Conservation (phyloP, 2,113 vertebrate species). For the Bujurquina vittata region DNA sequence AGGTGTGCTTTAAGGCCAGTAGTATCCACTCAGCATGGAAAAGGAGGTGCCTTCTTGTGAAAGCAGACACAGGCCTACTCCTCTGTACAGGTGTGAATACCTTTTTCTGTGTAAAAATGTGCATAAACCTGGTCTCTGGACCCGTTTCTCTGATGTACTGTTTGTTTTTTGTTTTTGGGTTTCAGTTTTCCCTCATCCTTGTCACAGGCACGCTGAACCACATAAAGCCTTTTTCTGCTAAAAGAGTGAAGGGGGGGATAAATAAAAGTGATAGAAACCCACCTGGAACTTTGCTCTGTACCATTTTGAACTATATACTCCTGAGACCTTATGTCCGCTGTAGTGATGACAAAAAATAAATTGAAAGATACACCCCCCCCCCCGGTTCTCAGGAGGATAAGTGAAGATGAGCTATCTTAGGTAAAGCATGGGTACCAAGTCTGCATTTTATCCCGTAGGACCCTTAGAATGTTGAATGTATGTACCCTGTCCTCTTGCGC, state of each 20-base stretch:
- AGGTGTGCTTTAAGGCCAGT: conserved; percentile 71
- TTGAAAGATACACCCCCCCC: no score
- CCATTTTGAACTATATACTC: conserved; percentile 8
- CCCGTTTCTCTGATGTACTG: conserved; percentile 51
- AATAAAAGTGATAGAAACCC: conserved; percentile 6
- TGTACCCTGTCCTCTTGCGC: conserved; percentile 54
- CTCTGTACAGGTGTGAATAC: conserved; percentile 73
- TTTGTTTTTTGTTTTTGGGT: conserved; percentile 54
- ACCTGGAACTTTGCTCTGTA: conserved; percentile 14
- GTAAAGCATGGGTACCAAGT: conserved; percentile 59
- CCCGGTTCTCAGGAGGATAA: neutral
- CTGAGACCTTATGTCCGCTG: no score
- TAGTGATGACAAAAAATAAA: no score
- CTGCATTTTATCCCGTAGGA: conserved; percentile 58
- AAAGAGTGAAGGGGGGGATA: conserved; percentile 38
- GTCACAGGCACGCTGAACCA: conserved; percentile 60
- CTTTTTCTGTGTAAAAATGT: conserved; percentile 42
- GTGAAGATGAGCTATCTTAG: conserved; percentile 36
- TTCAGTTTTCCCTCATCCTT: conserved; percentile 16
- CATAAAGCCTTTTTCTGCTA: conserved; percentile 67
- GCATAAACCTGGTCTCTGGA: conserved; percentile 29
- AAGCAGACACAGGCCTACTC: conserved; percentile 48
- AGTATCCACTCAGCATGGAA: conserved; percentile 38
- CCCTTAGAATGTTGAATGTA: conserved; percentile 70
- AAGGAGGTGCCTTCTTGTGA: conserved; percentile 56